phyloP scores from a whole-genome alignment of 2,888 invertebrate species.

The Pristionchus japonicus region DNA sequence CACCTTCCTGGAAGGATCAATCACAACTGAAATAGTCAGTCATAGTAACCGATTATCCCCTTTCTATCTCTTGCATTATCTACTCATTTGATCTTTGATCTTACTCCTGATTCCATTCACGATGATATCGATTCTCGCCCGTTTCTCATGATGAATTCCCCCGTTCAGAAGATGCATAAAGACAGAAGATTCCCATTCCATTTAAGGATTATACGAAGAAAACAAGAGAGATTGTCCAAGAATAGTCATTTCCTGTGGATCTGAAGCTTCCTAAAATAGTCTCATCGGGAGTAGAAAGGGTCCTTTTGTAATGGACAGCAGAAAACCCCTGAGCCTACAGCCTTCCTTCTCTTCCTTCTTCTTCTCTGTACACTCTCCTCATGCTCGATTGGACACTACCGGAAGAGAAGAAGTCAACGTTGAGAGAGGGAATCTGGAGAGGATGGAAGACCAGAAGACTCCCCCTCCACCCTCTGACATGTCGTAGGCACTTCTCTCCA shows the following conservation, averaged over 20 bases:
- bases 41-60: not conserved
- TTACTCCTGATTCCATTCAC: not conserved
- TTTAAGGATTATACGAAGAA: not conserved
- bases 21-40: conserved; percentile 30
- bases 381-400: not conserved
- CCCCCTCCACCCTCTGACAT: not conserved
- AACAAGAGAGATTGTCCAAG: not conserved
- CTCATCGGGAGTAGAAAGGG: not conserved
- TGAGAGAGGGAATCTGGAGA: conserved; percentile 11
- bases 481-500: not conserved
- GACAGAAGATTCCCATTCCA: not conserved
- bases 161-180: conserved; percentile 11
- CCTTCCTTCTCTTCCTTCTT: too few relatives aligned
- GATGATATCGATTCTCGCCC: not conserved
- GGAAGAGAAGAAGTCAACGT: conserved; percentile 10
- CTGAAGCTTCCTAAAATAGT: not conserved
- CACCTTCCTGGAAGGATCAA: not conserved
- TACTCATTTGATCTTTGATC: not conserved
- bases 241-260: not conserved
- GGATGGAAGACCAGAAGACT: not conserved
- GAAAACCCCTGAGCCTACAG: not conserved
- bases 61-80: too few relatives aligned
- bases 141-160: not conserved
- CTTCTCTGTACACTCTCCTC: not conserved
- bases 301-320: not conserved